phyloP scores from a whole-genome alignment of 1,140 invertebrate genomes.

The Grapholita molesta region DNA sequence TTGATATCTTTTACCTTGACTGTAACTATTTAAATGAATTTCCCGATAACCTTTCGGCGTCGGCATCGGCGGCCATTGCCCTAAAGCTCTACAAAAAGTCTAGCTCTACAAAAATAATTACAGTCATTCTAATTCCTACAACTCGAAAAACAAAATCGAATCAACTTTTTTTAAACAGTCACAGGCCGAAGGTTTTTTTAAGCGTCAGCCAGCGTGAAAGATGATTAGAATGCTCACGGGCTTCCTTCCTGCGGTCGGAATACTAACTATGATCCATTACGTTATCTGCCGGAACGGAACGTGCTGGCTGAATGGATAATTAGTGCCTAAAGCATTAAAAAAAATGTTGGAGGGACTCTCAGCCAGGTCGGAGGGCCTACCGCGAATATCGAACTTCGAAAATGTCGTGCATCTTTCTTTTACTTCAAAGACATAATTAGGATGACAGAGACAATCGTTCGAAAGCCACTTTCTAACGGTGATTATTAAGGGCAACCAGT shows the following conservation, averaged over 20 bases:
- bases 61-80: neutral
- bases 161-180: constrained; percentile 1
- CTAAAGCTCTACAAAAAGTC: neutral
- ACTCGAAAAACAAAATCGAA: neutral
- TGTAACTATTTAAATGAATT: no score
- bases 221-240: constrained; percentile 34
- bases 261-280: constrained; percentile 38
- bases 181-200: neutral
- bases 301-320: constrained; percentile 17
- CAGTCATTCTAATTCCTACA: neutral
- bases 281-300: constrained; percentile 36
- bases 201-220: constrained; percentile 25
- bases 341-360: no score
- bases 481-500: no score
- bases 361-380: no score
- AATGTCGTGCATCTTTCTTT: no score
- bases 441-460: no score
- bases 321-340: neutral
- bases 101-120: neutral
- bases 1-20: no score
- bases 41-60: no score
- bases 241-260: constrained; percentile 40
- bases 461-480: no score
- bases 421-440: no score
- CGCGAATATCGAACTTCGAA: no score